Evolutionary conservation across 2,888 invertebrate genomes (phyloP).

Genomic region (Himalopsyche kuldschensis): DNA sequence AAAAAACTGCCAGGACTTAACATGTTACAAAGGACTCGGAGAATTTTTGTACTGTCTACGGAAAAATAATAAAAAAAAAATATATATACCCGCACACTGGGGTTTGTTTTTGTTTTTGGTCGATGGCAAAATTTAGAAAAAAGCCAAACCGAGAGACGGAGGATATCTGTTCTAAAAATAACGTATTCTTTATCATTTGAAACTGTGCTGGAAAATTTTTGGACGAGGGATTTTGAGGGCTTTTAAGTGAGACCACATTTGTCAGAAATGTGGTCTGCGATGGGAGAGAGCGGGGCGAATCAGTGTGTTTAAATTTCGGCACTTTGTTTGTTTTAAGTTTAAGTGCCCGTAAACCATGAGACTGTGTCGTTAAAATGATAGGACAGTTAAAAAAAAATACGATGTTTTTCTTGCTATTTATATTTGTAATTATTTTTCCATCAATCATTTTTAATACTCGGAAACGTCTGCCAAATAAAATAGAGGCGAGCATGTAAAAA

Average conservation of each 20-base stretch:
- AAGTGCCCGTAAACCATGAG: background rate
- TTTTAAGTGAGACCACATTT: slow-evolving; percentile 2
- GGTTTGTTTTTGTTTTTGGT: slow-evolving; percentile 21
- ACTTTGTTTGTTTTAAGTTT: background rate
- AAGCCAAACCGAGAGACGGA: slow-evolving; percentile 6
- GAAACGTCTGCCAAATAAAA: background rate
- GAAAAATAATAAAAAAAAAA: slow-evolving; percentile 8
- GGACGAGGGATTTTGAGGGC: background rate
- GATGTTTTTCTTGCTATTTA: background rate
- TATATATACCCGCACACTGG: slow-evolving; percentile 10
- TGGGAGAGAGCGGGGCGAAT: background rate
- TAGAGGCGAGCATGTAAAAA: background rate
- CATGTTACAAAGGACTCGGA: background rate
- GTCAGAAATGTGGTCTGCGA: background rate
- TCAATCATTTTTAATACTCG: background rate
- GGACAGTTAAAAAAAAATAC: background rate
- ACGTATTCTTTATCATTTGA: slow-evolving; percentile 15
- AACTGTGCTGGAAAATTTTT: slow-evolving; percentile 10
- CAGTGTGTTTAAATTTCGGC: background rate
- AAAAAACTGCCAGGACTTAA: background rate
- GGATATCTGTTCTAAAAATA: slow-evolving; percentile 24
- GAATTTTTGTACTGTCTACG: background rate
- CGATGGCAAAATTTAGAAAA: slow-evolving; percentile 27
- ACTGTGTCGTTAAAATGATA: background rate
- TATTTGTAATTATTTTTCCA: background rate